Evolutionary conservation across 2,797 vertebrate species (phyloP).

Genomic region (Phoxinus dragarum): DNA sequence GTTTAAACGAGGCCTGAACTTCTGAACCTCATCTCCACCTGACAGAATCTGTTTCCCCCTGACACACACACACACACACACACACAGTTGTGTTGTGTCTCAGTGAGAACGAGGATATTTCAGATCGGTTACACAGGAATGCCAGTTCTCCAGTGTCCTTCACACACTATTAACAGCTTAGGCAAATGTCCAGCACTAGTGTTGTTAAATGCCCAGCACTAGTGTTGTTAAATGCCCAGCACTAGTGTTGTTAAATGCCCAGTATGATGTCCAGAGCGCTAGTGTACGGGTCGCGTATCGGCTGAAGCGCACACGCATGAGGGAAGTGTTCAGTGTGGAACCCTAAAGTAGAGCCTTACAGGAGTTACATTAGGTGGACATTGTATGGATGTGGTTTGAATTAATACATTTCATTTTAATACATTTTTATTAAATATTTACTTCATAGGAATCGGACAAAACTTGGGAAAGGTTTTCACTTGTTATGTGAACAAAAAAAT

Average conservation of each 20-base stretch:
- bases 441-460: neutral
- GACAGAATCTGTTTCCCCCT: constrained; percentile 72
- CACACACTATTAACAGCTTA: neutral
- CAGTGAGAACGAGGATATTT: constrained; percentile 54
- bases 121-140: constrained; percentile 49
- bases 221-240: neutral
- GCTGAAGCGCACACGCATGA: too few species aligned
- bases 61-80: constrained; percentile 32
- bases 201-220: neutral
- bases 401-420: neutral
- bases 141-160: neutral
- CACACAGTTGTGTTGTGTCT: constrained; percentile 45
- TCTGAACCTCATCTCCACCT: constrained; percentile 74
- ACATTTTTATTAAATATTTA: neutral
- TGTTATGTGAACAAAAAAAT: neutral
- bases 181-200: neutral
- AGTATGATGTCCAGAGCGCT: neutral
- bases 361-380: neutral
- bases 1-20: constrained; percentile 77
- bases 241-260: neutral
- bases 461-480: neutral
- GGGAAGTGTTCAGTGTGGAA: neutral
- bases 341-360: neutral
- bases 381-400: neutral
- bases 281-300: too few species aligned